Evolutionary conservation across 2,113 vertebrate genomes (phyloP).

Genomic region (Lophura nycthemera): DNA sequence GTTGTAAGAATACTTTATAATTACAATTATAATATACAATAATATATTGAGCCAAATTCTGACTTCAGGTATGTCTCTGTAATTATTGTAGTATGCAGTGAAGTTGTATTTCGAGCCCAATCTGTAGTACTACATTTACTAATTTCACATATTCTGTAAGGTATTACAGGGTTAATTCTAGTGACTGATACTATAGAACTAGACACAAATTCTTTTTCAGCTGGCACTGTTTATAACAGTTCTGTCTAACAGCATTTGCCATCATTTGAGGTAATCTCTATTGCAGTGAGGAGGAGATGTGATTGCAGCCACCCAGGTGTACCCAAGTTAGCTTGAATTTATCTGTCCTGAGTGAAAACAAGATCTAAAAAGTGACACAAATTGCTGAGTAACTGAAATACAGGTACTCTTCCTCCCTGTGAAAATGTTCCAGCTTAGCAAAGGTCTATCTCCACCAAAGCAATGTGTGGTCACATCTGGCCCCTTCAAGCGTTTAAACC

Average conservation of each 20-base stretch:
- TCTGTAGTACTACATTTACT: neutral
- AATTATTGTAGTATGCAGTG: neutral
- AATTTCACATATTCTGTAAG: neutral
- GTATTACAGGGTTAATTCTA: neutral
- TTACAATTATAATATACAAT: neutral
- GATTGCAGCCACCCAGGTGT: neutral
- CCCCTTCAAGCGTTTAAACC: neutral
- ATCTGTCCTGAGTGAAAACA: neutral
- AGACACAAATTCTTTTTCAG: neutral
- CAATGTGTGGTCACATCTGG: neutral
- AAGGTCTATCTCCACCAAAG: neutral
- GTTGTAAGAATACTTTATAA: neutral
- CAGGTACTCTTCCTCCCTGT: neutral
- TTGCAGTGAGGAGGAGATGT: neutral
- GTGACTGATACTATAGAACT: conserved; percentile 11
- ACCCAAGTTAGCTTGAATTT: neutral
- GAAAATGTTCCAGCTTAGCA: neutral
- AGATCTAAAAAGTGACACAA: neutral
- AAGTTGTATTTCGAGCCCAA: neutral
- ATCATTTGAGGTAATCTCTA: neutral
- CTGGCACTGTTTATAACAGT: neutral
- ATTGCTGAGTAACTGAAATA: neutral
- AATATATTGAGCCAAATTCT: neutral
- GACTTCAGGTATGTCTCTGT: neutral
- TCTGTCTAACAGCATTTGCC: neutral